Base-by-base conservation (phyloP, 2,113 vertebrate genomes). In the Rutilus rutilus region DNA sequence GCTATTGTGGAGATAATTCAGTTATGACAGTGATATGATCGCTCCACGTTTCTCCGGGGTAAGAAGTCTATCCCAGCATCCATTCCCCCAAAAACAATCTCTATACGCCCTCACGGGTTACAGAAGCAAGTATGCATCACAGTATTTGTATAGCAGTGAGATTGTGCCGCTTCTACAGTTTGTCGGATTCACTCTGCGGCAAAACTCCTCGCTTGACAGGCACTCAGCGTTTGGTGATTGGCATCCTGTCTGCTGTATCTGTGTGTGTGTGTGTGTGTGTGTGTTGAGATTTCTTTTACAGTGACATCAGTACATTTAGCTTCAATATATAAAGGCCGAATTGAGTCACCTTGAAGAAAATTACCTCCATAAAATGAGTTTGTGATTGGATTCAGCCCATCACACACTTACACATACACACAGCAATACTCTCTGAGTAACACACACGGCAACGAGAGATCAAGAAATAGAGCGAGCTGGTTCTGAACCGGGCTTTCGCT, bases 321-420 rank as follows among this genome's bases (percentile, higher is more conserved):
- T 83, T 83, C 67, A 73, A 71, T 83, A 83, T 73, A 83, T 83
- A 83, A 79, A 71, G 67, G 65, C 81, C 30, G 65, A 83, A 71
- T 83, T 83, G 81, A 83, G 81, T 83, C 81, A 83, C 81, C 81
- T 83, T 83, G 81, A 83, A 83, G 81, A 83, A 83, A 83, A 83
- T 83, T 83, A 83, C 81, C 81, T 83, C 81, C 65, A 83, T 83
- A 83, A 83, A 69, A 82, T 21, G 81, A 83, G 81, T 73, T 83
- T 83, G 81, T 59, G 81, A 83, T 83, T 73, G 81, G 81, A 83
- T 71, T 83, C 81, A 83, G 21, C 67, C 62, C 64, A 67, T 82
- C 79, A 67, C 79, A 82, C 79, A 82, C 62, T 65, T 19, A 14
- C 60, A 57, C 52, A 57, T 23, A 82, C 39, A 47, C 62, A 23